Evolutionary conservation across 1,140 invertebrate species (phyloP).

Genomic region (Drosophila miranda): DNA sequence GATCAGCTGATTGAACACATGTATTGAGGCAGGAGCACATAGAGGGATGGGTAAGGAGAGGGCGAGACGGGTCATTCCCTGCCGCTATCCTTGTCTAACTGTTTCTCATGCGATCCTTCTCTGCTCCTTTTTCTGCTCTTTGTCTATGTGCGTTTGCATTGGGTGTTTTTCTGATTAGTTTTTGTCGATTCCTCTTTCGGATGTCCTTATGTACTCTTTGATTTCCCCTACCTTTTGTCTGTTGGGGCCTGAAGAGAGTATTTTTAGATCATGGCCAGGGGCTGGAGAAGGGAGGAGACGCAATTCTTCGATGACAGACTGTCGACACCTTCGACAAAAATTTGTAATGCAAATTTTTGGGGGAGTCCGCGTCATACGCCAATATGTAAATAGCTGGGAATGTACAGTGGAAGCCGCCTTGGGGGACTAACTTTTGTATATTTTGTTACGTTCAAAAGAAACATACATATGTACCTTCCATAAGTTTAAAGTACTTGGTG

Average conservation of each 20-base stretch:
- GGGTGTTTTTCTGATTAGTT: constrained; percentile 66
- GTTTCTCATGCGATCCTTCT: constrained; percentile 27
- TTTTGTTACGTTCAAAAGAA: too few relatives aligned
- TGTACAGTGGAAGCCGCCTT: too few relatives aligned
- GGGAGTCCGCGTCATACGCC: too few relatives aligned
- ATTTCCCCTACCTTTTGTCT: constrained; percentile 49
- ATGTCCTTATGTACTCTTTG: constrained; percentile 47
- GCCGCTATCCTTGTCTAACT: constrained; percentile 71
- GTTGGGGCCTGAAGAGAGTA: not conserved
- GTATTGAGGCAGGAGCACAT: constrained; percentile 21
- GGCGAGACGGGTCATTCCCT: not conserved
- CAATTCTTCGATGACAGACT: too few relatives aligned
- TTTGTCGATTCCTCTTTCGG: constrained; percentile 36
- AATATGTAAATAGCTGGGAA: too few relatives aligned
- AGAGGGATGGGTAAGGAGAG: constrained; percentile 21
- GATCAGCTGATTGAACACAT: constrained; percentile 77
- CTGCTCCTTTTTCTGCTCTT: not conserved
- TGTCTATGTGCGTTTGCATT: constrained; percentile 20
- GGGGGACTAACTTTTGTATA: too few relatives aligned
- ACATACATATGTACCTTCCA: too few relatives aligned
- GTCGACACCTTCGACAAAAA: too few relatives aligned
- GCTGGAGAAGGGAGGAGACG: too few relatives aligned
- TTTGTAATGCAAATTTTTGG: too few relatives aligned
- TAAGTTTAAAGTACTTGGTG: too few relatives aligned
- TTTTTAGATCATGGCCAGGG: constrained; percentile 1